Evolutionary conservation across 1,140 invertebrate species (phyloP), one percentile per base, ranked within the genome.

Genomic region (Drosophila nigrodunni): DNA sequence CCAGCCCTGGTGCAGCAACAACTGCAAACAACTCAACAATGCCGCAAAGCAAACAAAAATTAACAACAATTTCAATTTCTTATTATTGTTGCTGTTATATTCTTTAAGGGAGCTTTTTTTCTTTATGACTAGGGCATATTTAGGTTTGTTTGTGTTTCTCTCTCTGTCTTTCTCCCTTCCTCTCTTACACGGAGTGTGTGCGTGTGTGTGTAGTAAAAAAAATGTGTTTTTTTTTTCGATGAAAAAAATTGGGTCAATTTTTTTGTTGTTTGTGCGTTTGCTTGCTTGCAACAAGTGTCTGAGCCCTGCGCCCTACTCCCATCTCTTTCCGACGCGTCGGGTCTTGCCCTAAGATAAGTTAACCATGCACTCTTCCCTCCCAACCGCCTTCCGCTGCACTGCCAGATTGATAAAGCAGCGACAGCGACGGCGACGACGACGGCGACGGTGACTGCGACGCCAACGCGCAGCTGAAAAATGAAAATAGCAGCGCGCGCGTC

Each of bases 341-440:
- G 82, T 87, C 82, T 88, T 88, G 82, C 83, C 83, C 83, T 89
- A 89, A 85, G 83, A 88, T 88, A 88, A 89, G 80, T 88, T 70
- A 65, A 65, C 66, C 59, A 74, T 37, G 41, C 54, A 37, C 52
- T 44, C 30, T 49, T 35, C 61, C 21, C 43, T 44, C 60, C 15
- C 44, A 34, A 30, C n/a, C 41, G 0, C 1, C 43, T 35, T 2
- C 18, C 35, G 7, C 44, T 25, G 37, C 72, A 21, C 7, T 41
- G 57, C 52, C 71, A 46, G 71, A 78, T 78, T 89, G 85, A 89
- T 89, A 89, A 89, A 89, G 75, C 78, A 78, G 70, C 81, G 76
- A 75, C 75, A 41, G 25, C 25, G 25, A 30, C 6, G 25, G 25
- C 3, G 25, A 30, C 25, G 46, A 10, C 49, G 25, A 50, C 49